Conservation (phyloP, 2,113 vertebrate genomes). For the Onychorhynchus coronatus region DNA sequence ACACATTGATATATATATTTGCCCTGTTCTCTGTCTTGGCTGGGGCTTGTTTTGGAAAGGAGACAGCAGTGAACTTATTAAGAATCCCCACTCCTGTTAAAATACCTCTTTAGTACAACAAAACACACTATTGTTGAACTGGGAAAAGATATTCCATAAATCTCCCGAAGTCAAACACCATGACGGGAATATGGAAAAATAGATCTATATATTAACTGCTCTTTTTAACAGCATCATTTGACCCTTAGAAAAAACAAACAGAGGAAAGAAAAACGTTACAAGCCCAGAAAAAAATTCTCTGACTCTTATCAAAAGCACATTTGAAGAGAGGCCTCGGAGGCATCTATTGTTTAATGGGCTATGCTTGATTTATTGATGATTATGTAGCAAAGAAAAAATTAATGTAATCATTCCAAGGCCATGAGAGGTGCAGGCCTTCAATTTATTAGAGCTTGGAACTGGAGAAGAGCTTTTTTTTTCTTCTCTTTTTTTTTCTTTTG, state of each 20-base stretch:
- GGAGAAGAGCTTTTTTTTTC: not conserved
- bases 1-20: not conserved
- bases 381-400: constrained; percentile 3
- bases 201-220: constrained; percentile 58
- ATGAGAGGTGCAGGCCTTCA: not conserved
- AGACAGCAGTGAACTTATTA: constrained; percentile 47
- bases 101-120: constrained; percentile 56
- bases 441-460: not conserved
- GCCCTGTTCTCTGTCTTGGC: not conserved
- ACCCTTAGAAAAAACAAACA: constrained; percentile 67
- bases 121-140: constrained; percentile 57
- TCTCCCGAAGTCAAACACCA: constrained; percentile 63
- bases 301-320: constrained; percentile 71
- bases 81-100: constrained; percentile 48
- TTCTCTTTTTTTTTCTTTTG: not conserved
- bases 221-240: constrained; percentile 67
- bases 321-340: constrained; percentile 46
- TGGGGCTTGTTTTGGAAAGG: constrained; percentile 33
- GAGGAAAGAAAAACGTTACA: constrained; percentile 61
- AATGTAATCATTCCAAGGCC: constrained; percentile 2
- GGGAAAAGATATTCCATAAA: constrained; percentile 67
- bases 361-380: constrained; percentile 62
- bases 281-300: constrained; percentile 25
- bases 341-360: constrained; percentile 59
- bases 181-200: constrained; percentile 54